Percentiles rank a stretch among this genome's conserved stretches.
These are phyloP conservation scores for Myotis brandtii DNA, from an alignment of 2,113 vertebrate species.

Conservation along the genomic window DNA sequence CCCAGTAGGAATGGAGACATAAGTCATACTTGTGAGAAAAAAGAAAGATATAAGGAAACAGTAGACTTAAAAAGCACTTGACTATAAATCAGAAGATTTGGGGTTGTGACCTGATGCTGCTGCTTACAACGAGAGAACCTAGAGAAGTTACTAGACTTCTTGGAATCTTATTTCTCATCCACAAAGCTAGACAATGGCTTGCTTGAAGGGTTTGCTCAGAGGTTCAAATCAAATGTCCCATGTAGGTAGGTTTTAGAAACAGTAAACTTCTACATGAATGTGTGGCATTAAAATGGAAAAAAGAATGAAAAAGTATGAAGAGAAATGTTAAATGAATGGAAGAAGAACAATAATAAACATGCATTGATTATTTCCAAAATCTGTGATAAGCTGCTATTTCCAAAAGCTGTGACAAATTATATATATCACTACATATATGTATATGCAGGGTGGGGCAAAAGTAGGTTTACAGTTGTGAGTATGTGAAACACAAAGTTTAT, in stretches of 20 bases:
- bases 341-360: background rate
- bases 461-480: too few species aligned
- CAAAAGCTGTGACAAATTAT: background rate
- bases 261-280: conserved; percentile 12
- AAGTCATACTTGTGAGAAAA: background rate
- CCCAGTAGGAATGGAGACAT: background rate
- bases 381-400: background rate
- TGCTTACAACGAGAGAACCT: background rate
- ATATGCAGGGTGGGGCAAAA: background rate
- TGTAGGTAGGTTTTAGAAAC: background rate
- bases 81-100: conserved; percentile 28
- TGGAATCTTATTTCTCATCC: background rate
- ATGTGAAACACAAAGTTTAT: too few species aligned
- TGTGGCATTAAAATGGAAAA: conserved; percentile 1
- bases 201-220: background rate
- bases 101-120: background rate
- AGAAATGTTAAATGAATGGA: conserved; percentile 14
- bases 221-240: background rate
- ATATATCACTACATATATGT: background rate
- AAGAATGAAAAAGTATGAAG: conserved; percentile 17
- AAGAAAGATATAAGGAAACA: background rate
- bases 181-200: conserved; percentile 6
- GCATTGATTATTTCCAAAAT: background rate
- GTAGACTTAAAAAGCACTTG: background rate
- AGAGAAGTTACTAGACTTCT: conserved; percentile 9